Conservation (phyloP, 2,888 invertebrate genomes). For the Sphaerolaimus hirsutus region DNA sequence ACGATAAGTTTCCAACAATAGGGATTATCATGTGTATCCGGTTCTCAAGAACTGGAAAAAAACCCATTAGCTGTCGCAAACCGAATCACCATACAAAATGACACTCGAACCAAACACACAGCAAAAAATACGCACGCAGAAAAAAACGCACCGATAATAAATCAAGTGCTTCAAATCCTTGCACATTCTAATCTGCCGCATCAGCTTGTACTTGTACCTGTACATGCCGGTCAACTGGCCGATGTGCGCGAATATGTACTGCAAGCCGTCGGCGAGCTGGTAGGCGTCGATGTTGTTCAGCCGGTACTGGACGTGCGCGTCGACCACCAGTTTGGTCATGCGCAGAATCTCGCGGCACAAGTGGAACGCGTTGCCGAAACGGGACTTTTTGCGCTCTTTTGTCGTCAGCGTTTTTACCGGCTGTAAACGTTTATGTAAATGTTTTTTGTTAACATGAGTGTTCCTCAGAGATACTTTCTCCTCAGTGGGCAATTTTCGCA, state of each 20-base stretch:
- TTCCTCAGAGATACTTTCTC: too few relatives aligned
- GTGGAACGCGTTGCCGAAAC: conserved; percentile 59
- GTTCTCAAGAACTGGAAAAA: too few relatives aligned
- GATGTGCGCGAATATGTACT: conserved; percentile 96
- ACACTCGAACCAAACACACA: too few relatives aligned
- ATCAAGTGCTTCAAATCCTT: conserved; percentile 97
- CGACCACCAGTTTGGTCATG: conserved; percentile 90
- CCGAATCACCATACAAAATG: too few relatives aligned
- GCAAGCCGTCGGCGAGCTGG: conserved; percentile 73
- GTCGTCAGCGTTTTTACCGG: conserved; percentile 97
- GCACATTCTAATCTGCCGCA: conserved; percentile 60
- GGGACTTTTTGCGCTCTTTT: conserved; percentile 92
- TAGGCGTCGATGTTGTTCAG: conserved; percentile 98
- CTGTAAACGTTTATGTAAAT: conserved; percentile 5
- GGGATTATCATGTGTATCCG: too few relatives aligned
- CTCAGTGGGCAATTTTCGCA: too few relatives aligned
- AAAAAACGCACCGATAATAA: conserved; percentile 89
- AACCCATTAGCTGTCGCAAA: too few relatives aligned
- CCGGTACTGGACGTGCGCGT: conserved; percentile 95
- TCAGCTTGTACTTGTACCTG: conserved; percentile 42
- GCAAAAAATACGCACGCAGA: too few relatives aligned
- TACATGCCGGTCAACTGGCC: conserved; percentile 99
- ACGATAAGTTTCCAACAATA: too few relatives aligned
- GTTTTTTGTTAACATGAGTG: not conserved
- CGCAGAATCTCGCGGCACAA: conserved; percentile 91